Evolutionary conservation across 2,797 vertebrate genomes (phyloP).

Genomic region (Anolis apletophallus): DNA sequence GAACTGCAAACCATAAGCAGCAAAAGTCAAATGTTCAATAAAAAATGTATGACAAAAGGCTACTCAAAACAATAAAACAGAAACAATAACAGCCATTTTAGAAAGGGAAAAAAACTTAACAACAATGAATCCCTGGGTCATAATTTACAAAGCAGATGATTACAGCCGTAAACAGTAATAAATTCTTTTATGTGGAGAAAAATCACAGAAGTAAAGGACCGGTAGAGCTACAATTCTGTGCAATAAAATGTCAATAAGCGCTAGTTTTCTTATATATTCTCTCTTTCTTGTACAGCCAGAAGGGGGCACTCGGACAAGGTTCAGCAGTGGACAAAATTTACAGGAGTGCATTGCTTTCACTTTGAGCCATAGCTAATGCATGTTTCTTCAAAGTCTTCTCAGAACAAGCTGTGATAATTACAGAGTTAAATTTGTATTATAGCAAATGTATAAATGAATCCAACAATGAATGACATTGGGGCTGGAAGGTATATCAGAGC

Average conservation of each 20-base stretch:
- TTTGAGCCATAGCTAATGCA: not conserved
- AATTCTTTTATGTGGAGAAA: not conserved
- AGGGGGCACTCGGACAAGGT: slow-evolving; percentile 14
- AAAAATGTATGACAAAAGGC: not conserved
- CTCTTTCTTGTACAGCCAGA: slow-evolving; percentile 2
- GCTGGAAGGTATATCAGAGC: not conserved
- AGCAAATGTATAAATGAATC: not conserved
- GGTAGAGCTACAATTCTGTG: not conserved
- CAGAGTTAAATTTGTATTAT: not conserved
- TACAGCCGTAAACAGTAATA: not conserved
- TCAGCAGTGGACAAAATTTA: not conserved
- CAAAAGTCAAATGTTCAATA: not conserved
- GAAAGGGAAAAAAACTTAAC: not conserved
- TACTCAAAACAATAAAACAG: not conserved
- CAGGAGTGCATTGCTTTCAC: not conserved
- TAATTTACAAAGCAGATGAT: not conserved
- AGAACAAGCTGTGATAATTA: not conserved
- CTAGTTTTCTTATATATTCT: not conserved
- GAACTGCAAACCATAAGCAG: not conserved
- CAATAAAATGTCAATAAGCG: not conserved
- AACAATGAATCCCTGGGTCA: not conserved
- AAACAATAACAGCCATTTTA: not conserved
- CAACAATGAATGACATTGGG: not conserved
- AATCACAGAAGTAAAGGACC: not conserved
- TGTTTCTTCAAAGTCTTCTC: not conserved